Evolutionary conservation across 2,888 invertebrate genomes (phyloP), one percentile per base, ranked within the genome.

Genomic region (Glyphotaelius pellucidus): DNA sequence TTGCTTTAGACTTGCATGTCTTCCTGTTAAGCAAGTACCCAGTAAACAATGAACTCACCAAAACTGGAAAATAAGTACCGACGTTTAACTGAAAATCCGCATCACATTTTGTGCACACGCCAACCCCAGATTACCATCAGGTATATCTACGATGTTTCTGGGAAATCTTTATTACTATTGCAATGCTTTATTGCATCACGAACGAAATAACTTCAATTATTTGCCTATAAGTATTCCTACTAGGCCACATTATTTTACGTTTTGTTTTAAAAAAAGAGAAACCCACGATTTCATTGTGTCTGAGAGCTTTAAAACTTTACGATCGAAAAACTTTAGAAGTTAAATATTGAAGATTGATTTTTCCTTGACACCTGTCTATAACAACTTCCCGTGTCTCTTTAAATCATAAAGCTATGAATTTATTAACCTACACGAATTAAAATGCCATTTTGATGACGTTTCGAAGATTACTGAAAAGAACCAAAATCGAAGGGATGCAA

Each of bases 81-180:
- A 89, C 88, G 79, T 80, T 32, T n/a, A 52, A 79, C 80, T 30
- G 15, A 89, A 89, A 89, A 89, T 79, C 88, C 88, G 88, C 88
- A 89, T 67, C 67, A 67, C 25, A 67, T 67, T 67, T 67, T 67
- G 80, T 89, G 42, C 80, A 79, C 88, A 89, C 88, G 88, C 88
- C n/a, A 89, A 32, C 32, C 47, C n/a, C 19, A 86, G 86, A 86
- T 86, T 86, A 30, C 35, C 52, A 87, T 87, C 87, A 67, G 67
- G 67, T 52, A 47, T 42, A 87, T 87, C 87, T 47, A 14, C 52
- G 52, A 52, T 87, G 87, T 42, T 87, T 87, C 87, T n/a, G 30
- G 87, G 52, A 52, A 89, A 86, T 86, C 86, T 86, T 86, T 86
- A 86, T 86, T 11, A 42, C 42, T 12, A 47, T 86, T 86, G 86